A percentile compares a stretch with the other conserved stretches of the same genome.
These are phyloP conservation scores for Aeoliscus strigatus DNA, from an alignment of 2,797 vertebrate genomes.

Conservation along the genomic window DNA sequence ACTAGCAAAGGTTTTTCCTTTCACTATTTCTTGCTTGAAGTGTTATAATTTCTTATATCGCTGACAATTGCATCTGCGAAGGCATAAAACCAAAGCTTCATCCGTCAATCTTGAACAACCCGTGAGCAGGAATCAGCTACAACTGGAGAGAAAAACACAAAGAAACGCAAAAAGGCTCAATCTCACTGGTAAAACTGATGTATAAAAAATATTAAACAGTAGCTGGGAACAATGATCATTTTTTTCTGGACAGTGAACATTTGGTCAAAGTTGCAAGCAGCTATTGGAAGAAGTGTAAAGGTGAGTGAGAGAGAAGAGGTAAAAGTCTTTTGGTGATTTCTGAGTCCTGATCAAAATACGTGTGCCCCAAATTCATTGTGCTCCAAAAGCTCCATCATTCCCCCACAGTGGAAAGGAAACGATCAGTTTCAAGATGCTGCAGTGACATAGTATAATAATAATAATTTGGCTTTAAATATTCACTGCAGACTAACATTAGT, in stretches of 20 bases:
- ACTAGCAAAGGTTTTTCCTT: slow-evolving; percentile 42
- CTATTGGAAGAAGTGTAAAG: not conserved
- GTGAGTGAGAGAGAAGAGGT: no score
- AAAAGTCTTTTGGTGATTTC: no score
- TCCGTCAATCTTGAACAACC: slow-evolving; percentile 55
- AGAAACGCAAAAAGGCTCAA: no score
- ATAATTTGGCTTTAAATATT: slow-evolving; percentile 14
- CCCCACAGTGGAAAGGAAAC: no score
- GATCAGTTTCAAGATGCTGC: slow-evolving; percentile 1
- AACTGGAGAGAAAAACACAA: slow-evolving; percentile 23
- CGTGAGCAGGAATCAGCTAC: slow-evolving; percentile 28
- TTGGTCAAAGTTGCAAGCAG: not conserved
- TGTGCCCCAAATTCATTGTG: no score
- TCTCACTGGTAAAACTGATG: no score
- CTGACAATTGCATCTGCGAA: slow-evolving; percentile 30
- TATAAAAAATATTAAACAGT: no score
- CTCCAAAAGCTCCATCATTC: no score
- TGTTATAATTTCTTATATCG: slow-evolving; percentile 61
- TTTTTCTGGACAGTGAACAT: no score
- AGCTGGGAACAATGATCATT: no score
- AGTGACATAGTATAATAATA: slow-evolving; percentile 9
- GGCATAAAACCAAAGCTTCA: slow-evolving; percentile 41
- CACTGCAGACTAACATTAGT: slow-evolving; percentile 8
- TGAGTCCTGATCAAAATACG: no score
- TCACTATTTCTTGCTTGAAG: slow-evolving; percentile 64